A percentile compares a stretch with the other conserved stretches of the same genome.
Conservation (phyloP, 2,888 invertebrate species). For the Lasioglossum villosulum region DNA sequence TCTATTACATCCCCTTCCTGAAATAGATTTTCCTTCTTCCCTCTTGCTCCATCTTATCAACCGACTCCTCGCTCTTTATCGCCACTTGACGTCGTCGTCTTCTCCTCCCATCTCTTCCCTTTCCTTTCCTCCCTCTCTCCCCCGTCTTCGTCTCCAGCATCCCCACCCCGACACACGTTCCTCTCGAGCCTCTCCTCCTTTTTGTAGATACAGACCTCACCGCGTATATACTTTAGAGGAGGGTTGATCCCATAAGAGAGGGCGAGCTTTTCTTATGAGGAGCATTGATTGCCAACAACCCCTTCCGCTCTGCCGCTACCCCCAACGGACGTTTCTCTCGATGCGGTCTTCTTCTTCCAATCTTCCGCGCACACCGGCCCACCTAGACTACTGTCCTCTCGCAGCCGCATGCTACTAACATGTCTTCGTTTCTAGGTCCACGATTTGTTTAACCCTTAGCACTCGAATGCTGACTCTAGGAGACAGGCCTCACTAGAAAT, state of each 20-base stretch:
- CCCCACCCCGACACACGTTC: background rate
- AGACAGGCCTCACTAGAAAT: too few relatives aligned
- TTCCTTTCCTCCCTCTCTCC: background rate
- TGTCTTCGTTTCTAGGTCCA: constrained; percentile 23
- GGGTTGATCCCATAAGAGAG: constrained; percentile 78
- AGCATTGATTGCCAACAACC: constrained; percentile 84
- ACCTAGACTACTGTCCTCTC: constrained; percentile 12
- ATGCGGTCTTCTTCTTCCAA: constrained; percentile 26
- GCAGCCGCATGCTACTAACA: background rate
- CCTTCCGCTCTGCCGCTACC: constrained; percentile 63
- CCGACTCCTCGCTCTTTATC: background rate
- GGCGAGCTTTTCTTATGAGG: constrained; percentile 82
- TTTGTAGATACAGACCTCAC: constrained; percentile 31
- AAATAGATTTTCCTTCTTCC: constrained; percentile 6
- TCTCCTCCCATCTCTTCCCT: background rate
- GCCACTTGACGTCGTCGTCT: constrained; percentile 6
- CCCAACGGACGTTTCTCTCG: constrained; percentile 57
- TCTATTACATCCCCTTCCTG: constrained; percentile 3
- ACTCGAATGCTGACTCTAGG: too few relatives aligned
- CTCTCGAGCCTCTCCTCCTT: constrained; percentile 63
- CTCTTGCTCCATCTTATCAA: constrained; percentile 1
- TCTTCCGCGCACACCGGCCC: constrained; percentile 51
- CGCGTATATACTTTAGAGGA: constrained; percentile 59
- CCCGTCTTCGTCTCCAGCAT: background rate
- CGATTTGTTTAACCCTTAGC: constrained; percentile 9